Base-by-base conservation (phyloP, 2,888 invertebrate species). In the Sympetrum striolatum region DNA sequence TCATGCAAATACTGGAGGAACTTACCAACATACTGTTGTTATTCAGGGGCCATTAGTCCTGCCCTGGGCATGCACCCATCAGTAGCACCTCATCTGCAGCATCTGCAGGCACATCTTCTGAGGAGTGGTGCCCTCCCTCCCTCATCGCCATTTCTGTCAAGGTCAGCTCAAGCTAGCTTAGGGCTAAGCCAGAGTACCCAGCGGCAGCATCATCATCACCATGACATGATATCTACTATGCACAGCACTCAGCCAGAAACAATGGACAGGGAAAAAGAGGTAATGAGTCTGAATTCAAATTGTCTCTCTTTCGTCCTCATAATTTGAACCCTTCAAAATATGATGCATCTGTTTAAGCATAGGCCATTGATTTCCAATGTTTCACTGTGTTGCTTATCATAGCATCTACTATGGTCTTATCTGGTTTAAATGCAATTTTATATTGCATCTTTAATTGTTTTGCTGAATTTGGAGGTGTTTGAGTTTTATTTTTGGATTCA, bases 41-140 rank as follows among this genome's bases (percentile, higher is more conserved):
- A 91, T 92, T 80, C 92, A 94, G 95, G 97, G 92, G 97, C 98
- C n/a, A 96, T 98, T 94, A 98, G 98, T 92, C 98, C 98, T 22
- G 97, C 98, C 0, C 94, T 98, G 90, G 96, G 96, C 80, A 95
- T 95, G 94, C 94, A 95, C 90, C 95, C 95, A 0, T 95, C 95
- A 90, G 95, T 95, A 93, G 94, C 95, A 91, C 95, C 96, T 64
- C 96, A 96, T 92, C 94, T 97, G 90, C 97, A 97, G 92, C 96
- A 97, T 93, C 94, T 97, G 31, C 97, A 97, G 93, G 98, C 98
- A 14, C 98, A 98, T 94, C 95, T 98, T 93, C 95, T 96, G 94
- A 96, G 95, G 93, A 97, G 95, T 94, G 96, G 95, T 93, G 92
- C 92, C 37, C 93, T 94, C 91, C 94, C 95, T 90, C 94, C 95